These are phyloP conservation scores for Hypena proboscidalis DNA, from an alignment of 2,888 invertebrate genomes.

Conservation along the genomic window DNA sequence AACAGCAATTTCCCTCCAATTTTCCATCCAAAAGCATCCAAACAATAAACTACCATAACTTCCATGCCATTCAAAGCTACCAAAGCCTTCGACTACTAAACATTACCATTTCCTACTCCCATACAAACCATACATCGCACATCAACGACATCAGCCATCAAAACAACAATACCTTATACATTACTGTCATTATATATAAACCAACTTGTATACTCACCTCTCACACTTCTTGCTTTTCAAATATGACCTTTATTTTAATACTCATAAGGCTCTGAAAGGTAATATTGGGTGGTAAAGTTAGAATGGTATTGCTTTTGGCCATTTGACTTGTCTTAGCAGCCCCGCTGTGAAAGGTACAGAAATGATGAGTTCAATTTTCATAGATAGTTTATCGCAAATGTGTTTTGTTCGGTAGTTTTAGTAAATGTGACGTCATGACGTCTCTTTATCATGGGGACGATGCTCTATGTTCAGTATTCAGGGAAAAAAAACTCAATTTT, in stretches of 20 bases:
- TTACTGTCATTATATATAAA: constrained; percentile 64
- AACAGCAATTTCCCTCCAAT: constrained; percentile 38
- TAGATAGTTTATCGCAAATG: constrained; percentile 46
- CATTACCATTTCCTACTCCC: constrained; percentile 77
- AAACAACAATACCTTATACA: constrained; percentile 83
- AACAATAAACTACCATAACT: constrained; percentile 72
- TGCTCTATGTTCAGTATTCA: too few relatives aligned
- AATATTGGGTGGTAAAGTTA: not conserved
- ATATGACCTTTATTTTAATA: not conserved
- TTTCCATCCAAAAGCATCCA: constrained; percentile 57
- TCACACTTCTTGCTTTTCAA: not conserved
- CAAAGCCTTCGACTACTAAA: constrained; percentile 60
- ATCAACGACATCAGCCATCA: constrained; percentile 76
- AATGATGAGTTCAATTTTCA: constrained; percentile 66
- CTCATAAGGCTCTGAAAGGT: not conserved
- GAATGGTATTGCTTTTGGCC: constrained; percentile 47
- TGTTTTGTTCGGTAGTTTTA: constrained; percentile 27
- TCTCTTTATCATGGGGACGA: too few relatives aligned
- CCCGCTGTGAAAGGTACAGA: constrained; percentile 73
- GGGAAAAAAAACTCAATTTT: too few relatives aligned
- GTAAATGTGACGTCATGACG: too few relatives aligned
- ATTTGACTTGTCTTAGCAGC: constrained; percentile 69
- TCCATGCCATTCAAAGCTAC: constrained; percentile 69
- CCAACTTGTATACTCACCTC: constrained; percentile 1
- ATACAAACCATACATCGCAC: constrained; percentile 68